phyloP scores from a whole-genome alignment of 2,888 invertebrate genomes.

The Entomobrya multifasciata region DNA sequence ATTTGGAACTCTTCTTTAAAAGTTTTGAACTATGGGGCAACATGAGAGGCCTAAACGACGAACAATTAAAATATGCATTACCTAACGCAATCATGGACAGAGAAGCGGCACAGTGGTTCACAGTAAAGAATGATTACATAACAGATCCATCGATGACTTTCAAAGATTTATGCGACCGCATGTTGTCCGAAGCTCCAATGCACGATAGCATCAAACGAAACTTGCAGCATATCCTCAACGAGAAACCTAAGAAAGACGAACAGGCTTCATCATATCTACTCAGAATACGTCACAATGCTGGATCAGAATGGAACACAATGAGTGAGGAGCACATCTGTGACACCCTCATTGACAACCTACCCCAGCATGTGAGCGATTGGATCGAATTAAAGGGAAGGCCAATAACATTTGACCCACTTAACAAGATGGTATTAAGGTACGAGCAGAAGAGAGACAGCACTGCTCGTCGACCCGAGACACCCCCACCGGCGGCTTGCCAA shows the following conservation, averaged over 20 bases:
- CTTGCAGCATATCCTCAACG: background rate
- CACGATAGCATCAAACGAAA: background rate
- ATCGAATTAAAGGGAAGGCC: background rate
- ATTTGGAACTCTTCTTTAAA: background rate
- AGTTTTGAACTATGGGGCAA: conserved; percentile 7
- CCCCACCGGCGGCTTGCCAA: background rate
- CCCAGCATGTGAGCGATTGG: background rate
- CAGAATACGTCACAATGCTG: background rate
- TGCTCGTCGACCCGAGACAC: background rate
- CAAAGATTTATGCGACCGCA: background rate
- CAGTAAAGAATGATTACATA: background rate
- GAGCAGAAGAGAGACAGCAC: background rate
- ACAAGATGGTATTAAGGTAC: background rate
- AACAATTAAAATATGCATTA: background rate
- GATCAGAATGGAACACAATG: background rate
- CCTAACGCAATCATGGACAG: background rate
- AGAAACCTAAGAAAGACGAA: background rate
- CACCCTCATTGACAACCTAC: background rate
- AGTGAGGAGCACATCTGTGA: background rate
- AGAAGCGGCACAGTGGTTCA: conserved; percentile 16
- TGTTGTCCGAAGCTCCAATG: conserved; percentile 18
- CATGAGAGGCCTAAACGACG: background rate
- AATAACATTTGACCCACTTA: background rate
- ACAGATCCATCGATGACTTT: background rate
- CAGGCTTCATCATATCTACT: conserved; percentile 9